These are phyloP conservation scores for Tenthredo mesomela DNA, from an alignment of 2,888 invertebrate genomes.

Conservation along the genomic window DNA sequence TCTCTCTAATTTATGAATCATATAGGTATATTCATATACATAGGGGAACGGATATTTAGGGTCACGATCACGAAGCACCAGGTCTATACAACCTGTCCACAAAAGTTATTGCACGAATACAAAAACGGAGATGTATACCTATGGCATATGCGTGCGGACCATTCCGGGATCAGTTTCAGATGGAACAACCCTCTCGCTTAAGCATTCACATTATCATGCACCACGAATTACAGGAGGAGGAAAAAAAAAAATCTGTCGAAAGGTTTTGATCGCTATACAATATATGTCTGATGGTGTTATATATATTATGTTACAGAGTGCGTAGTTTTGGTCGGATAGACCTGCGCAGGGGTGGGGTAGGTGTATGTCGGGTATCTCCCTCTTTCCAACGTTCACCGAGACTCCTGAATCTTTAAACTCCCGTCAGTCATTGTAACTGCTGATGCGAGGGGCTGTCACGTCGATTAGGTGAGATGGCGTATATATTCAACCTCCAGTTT, in stretches of 20 bases:
- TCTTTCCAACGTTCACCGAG: slow-evolving; percentile 50
- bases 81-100: not conserved
- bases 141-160: not conserved
- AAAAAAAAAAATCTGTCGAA: slow-evolving; percentile 9
- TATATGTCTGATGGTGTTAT: not conserved
- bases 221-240: not conserved
- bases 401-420: slow-evolving; percentile 67
- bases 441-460: slow-evolving; percentile 69
- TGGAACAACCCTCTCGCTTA: not conserved
- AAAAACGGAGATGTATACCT: no score
- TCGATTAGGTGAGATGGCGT: slow-evolving; percentile 67
- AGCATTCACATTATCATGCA: not conserved
- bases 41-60: not conserved
- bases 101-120: not conserved
- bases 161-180: not conserved
- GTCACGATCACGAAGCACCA: not conserved
- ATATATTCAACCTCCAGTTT: slow-evolving; percentile 36
- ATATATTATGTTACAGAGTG: slow-evolving; percentile 8
- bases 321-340: slow-evolving; percentile 7
- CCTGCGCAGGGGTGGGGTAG: not conserved
- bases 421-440: slow-evolving; percentile 71
- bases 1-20: not conserved
- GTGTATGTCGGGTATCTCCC: slow-evolving; percentile 13
- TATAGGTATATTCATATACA: not conserved
- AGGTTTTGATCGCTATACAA: not conserved